phyloP scores from a whole-genome alignment of 2,797 vertebrate species.

The Myotis findleyi region DNA sequence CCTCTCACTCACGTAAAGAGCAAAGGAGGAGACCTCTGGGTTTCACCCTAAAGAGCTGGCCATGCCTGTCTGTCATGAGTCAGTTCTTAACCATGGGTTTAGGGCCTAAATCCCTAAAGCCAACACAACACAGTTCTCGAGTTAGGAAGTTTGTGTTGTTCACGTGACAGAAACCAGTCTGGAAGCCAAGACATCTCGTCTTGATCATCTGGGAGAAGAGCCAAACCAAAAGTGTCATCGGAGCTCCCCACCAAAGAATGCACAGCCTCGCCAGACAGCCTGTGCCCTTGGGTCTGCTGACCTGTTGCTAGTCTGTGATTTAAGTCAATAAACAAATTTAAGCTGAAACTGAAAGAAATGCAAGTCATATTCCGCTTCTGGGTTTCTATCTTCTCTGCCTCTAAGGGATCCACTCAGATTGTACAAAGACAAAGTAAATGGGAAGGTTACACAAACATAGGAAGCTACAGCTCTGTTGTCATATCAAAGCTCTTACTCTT shows the following conservation, averaged over 20 bases:
- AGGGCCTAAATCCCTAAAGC: slow-evolving; percentile 66
- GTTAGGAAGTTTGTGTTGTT: slow-evolving; percentile 62
- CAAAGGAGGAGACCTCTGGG: slow-evolving; percentile 40
- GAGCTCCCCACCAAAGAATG: slow-evolving; percentile 61
- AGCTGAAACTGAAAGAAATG: slow-evolving; percentile 63
- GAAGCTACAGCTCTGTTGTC: neutral
- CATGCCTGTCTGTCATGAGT: slow-evolving; percentile 49
- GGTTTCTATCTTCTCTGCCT: neutral
- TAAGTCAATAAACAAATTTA: slow-evolving; percentile 65
- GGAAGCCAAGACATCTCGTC: slow-evolving; percentile 73
- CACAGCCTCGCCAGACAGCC: neutral
- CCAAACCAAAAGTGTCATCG: slow-evolving; percentile 73
- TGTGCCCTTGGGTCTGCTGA: neutral
- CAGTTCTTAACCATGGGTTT: slow-evolving; percentile 25
- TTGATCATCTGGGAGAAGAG: slow-evolving; percentile 72
- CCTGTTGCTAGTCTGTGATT: slow-evolving; percentile 34
- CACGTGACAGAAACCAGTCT: slow-evolving; percentile 79
- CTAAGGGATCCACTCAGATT: neutral
- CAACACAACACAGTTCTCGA: slow-evolving; percentile 36
- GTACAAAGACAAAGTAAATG: slow-evolving; percentile 28
- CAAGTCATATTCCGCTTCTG: slow-evolving; percentile 18
- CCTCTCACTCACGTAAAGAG: neutral
- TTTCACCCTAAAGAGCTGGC: slow-evolving; percentile 53
- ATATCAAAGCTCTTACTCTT: slow-evolving; percentile 37
- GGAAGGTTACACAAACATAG: slow-evolving; percentile 27